These are phyloP conservation scores for Poeciliopsis presidionis DNA, from an alignment of 2,797 vertebrate species.

Conservation along the genomic window DNA sequence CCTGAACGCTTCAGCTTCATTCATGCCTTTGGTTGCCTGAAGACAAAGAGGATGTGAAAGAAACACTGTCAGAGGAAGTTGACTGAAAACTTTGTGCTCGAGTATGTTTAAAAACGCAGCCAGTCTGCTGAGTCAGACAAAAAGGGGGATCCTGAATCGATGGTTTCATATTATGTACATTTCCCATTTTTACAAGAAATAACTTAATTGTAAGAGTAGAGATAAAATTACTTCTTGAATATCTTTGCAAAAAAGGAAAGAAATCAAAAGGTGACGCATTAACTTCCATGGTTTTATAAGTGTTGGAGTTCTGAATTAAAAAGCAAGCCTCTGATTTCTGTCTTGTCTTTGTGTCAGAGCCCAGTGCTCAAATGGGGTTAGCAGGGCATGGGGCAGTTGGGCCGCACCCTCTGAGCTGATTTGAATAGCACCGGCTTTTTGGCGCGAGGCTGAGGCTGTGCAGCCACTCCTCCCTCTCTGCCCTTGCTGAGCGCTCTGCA, in stretches of 20 bases:
- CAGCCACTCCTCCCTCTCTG: slow-evolving; percentile 33
- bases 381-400: slow-evolving; percentile 77
- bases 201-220: not conserved
- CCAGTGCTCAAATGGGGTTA: slow-evolving; percentile 68
- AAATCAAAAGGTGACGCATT: not conserved
- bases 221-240: not conserved
- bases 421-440: slow-evolving; percentile 78
- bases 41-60: slow-evolving; percentile 74
- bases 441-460: slow-evolving; percentile 65
- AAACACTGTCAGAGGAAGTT: slow-evolving; percentile 66
- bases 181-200: not conserved
- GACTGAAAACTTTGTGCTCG: slow-evolving; percentile 25
- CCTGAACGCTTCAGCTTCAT: slow-evolving; percentile 16
- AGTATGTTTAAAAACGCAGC: slow-evolving; percentile 8
- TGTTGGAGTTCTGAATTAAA: not conserved
- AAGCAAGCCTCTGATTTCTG: not conserved
- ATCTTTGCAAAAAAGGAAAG: not conserved
- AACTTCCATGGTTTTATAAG: not conserved
- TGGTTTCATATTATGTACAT: not conserved
- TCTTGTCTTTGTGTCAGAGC: slow-evolving; percentile 57
- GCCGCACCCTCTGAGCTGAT: slow-evolving; percentile 77
- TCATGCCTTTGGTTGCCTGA: slow-evolving; percentile 24
- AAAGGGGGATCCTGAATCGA: not conserved
- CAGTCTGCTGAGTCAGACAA: not conserved
- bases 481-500: slow-evolving; percentile 45